phyloP scores from a whole-genome alignment of 2,113 vertebrate species.

The Apus apus region DNA sequence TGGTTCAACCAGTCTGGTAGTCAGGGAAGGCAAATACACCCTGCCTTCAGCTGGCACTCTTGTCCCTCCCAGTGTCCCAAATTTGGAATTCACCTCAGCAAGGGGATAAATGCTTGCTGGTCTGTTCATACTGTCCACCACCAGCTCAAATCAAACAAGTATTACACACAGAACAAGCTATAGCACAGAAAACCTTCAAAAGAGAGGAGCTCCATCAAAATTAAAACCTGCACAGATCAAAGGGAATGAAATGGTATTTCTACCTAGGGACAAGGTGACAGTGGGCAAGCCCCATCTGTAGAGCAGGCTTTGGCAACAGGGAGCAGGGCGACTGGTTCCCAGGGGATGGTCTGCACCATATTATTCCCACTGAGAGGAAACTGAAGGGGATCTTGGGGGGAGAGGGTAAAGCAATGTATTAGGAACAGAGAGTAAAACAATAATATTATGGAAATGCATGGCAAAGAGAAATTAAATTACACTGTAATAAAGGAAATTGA shows the following conservation, averaged over 20 bases:
- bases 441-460: background rate
- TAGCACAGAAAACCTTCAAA: background rate
- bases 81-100: background rate
- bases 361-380: background rate
- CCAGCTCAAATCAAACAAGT: background rate
- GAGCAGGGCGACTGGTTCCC: too few species aligned
- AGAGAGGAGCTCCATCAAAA: background rate
- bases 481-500: conserved; percentile 27
- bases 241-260: rapidly evolving
- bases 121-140: background rate
- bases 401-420: background rate
- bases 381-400: background rate
- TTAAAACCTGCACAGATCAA: background rate
- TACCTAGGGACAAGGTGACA: rapidly evolving
- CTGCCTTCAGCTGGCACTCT: background rate
- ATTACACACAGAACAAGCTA: background rate
- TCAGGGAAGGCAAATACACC: background rate
- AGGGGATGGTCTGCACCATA: background rate
- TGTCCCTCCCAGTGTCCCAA: background rate
- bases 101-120: background rate
- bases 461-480: conserved; percentile 38
- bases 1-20: background rate
- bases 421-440: background rate
- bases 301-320: background rate
- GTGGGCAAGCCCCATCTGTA: background rate